Conservation (phyloP, 2,888 invertebrate species). For the Leptopilina myrica region DNA sequence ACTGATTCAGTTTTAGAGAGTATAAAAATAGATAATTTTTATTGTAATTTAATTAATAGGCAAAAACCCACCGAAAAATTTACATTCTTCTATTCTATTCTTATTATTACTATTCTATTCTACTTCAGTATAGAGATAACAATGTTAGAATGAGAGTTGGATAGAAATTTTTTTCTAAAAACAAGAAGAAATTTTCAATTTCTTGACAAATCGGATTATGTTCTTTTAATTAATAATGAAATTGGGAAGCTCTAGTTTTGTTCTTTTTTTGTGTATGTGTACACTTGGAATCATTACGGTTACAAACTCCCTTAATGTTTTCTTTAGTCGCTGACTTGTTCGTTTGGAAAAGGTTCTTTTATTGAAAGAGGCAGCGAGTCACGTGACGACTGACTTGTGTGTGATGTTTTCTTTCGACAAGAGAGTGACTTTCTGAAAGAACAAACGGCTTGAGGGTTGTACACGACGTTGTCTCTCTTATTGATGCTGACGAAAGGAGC, state of each 20-base stretch:
- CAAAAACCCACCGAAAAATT: too few relatives aligned
- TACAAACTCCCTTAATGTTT: slow-evolving; percentile 37
- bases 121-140: too few relatives aligned
- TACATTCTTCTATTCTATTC: too few relatives aligned
- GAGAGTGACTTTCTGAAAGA: slow-evolving; percentile 46
- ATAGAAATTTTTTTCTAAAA: too few relatives aligned
- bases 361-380: slow-evolving; percentile 48
- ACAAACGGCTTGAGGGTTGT: slow-evolving; percentile 43
- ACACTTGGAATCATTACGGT: slow-evolving; percentile 19
- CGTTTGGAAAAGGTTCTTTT: slow-evolving; percentile 39
- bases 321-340: slow-evolving; percentile 28
- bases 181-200: too few relatives aligned
- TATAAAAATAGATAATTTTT: too few relatives aligned
- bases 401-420: slow-evolving; percentile 40
- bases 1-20: too few relatives aligned
- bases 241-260: not conserved
- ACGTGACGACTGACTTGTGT: slow-evolving; percentile 40
- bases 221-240: slow-evolving; percentile 15
- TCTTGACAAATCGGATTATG: not conserved
- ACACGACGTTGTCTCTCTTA: slow-evolving; percentile 37
- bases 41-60: too few relatives aligned
- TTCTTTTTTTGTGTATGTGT: too few relatives aligned
- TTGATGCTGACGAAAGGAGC: slow-evolving; percentile 40
- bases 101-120: too few relatives aligned
- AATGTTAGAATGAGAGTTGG: too few relatives aligned